Evolutionary conservation across 2,113 vertebrate species (phyloP), one percentile per base, ranked within the genome.

Genomic region (Menidia beryllina): DNA sequence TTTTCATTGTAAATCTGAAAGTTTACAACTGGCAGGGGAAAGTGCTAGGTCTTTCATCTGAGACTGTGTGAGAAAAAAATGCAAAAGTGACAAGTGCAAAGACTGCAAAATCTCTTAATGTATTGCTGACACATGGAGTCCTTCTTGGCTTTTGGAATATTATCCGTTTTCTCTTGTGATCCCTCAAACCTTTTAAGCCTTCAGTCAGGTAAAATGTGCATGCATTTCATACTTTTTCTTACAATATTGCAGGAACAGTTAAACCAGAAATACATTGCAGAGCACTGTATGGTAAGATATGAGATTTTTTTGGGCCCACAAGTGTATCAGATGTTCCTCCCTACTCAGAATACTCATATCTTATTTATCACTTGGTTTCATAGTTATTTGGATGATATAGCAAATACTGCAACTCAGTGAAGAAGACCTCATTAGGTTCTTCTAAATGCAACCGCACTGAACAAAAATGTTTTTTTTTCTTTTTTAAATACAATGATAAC

Each of bases 311-410:
- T 41, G 61, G 49, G 71, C 76, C 63, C 61, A 25, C 34, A 53
- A 50, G 13, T n/a, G 51, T 67, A 63, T 55, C 45, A 64, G 41
- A 74, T 69, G 39, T 41, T 63, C 25, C 67, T n/a, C 26, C 47
- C 45, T 76, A 43, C n/a, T 30, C 41, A 38, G 49, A 77, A 11
- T 36, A 20, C 49, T 72, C 55, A 82, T 58, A 53, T 81, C 76
- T 34, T 81, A 74, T 86, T 82, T 53, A 72, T 77, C 56, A 62
- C 36, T 27, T 69, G 64, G 56, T 72, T 47, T 76, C 70, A 76
- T 61, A 43, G 70, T 78, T 74, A 71, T 67, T 75, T 57, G 75
- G 15, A 64, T 79, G 67, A 76, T 60, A 75, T 55, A 39, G 67
- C 48, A 69, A 82, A 79, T 38, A 62, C 41, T 56, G 34, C 39